Base-by-base conservation (phyloP, 2,797 vertebrate species). In the Xyrichtys novacula region DNA sequence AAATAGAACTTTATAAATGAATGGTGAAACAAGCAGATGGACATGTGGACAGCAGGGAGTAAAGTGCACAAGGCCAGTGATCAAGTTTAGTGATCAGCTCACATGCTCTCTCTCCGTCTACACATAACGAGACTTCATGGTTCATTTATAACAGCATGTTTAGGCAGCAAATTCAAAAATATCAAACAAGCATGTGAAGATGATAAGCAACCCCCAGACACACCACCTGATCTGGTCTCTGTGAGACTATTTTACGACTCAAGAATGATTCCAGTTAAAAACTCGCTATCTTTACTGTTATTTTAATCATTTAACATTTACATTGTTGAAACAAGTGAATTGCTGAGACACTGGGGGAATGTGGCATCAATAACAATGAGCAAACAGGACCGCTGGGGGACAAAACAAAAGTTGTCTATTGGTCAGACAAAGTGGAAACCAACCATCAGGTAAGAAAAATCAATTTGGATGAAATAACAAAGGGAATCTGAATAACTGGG, bases 191-290 rank as follows among this genome's bases (percentile, higher is more conserved):
- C 20, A 42, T 17, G 12, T 34, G 12, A 31, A 54, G 39, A 34
- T 53, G 31, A 66, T 7, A 2, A 42, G 34, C 34, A 28, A 19
- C 38, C 38, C 50, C 44, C 10, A 36, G 53, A 29, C 17, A 53
- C 39, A 43, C 40, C 23, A 28, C 68, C 40, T 42, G 15, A 62
- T 69, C 74, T 70, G 69, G 83, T 89, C 86, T 88, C 84, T 80
- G 66, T 85, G 84, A 88, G 84, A 89, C 79, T 78, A 29, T 29
- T 65, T 53, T 73, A 38, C 79, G 78, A 50, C 46, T 58, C 15
- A 60, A 40, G 2, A 3, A 29, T 54, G 8, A 26, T 39, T 56
- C 23, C 1, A 3, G 19, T 52, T 64, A 15, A n/a, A n/a, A n/a
- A n/a, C n/a, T n/a, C n/a, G n/a, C n/a, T n/a, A n/a, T n/a, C 20